A percentile compares a stretch with the other conserved stretches of the same genome.
These are phyloP conservation scores for Cremastobaeus sp. DNA, from an alignment of 2,888 invertebrate species.

Conservation along the genomic window DNA sequence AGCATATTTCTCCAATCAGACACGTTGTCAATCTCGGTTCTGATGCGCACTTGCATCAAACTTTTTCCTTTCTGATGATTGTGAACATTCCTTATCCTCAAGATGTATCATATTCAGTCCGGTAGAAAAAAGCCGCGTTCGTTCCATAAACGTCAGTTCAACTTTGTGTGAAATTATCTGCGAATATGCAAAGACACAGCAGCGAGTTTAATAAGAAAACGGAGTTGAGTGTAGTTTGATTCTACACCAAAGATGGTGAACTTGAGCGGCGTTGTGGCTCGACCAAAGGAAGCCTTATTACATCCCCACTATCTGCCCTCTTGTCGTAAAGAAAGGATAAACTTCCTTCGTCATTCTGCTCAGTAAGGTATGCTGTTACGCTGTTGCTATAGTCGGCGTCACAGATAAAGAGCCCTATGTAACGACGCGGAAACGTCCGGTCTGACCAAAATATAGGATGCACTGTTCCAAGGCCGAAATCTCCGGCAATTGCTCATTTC, in stretches of 20 bases:
- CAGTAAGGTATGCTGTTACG: constrained; percentile 57
- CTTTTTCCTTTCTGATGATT: too few relatives aligned
- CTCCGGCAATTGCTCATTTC: not conserved
- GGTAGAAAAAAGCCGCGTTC: too few relatives aligned
- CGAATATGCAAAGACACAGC: not conserved
- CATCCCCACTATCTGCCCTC: constrained; percentile 52
- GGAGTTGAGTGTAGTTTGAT: constrained; percentile 39
- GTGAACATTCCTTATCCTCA: too few relatives aligned
- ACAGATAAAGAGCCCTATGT: constrained; percentile 56
- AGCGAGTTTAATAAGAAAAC: constrained; percentile 20
- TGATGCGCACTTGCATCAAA: too few relatives aligned
- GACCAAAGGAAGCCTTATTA: constrained; percentile 57
- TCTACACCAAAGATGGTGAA: constrained; percentile 54
- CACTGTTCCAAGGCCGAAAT: constrained; percentile 26
- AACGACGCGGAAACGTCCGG: constrained; percentile 55
- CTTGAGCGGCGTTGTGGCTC: constrained; percentile 45
- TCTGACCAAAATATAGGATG: constrained; percentile 55
- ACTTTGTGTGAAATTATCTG: too few relatives aligned
- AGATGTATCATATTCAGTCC: too few relatives aligned
- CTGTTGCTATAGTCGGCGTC: constrained; percentile 49
- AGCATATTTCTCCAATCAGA: too few relatives aligned
- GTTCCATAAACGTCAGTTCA: too few relatives aligned
- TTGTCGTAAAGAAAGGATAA: constrained; percentile 60
- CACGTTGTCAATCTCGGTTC: too few relatives aligned
- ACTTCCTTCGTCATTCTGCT: constrained; percentile 59